Evolutionary conservation across 1,140 invertebrate species (phyloP).

Genomic region (Papilio polytes): DNA sequence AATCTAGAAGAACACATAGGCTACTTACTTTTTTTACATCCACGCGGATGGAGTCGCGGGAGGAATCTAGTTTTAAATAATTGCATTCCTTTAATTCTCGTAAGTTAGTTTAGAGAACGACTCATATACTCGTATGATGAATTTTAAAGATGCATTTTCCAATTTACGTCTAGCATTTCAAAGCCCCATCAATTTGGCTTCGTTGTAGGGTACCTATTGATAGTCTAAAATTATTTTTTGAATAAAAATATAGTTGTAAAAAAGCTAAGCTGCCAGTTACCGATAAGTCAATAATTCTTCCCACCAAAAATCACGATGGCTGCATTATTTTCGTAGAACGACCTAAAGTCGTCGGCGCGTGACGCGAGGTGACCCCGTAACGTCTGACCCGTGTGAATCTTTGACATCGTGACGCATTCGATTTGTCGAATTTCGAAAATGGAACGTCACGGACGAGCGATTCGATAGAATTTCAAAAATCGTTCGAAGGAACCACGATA

Average conservation of each 20-base stretch:
- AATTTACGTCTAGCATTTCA: too few relatives aligned
- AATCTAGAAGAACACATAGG: too few relatives aligned
- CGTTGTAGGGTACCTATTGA: too few relatives aligned
- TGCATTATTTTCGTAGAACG: conserved; percentile 41
- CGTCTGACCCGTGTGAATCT: conserved; percentile 47
- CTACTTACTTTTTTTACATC: too few relatives aligned
- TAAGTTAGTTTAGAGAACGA: too few relatives aligned
- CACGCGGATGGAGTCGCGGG: too few relatives aligned
- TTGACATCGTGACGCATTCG: conserved; percentile 45
- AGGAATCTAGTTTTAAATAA: background rate
- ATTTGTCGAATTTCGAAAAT: conserved; percentile 38
- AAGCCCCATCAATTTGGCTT: too few relatives aligned
- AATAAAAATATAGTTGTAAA: too few relatives aligned
- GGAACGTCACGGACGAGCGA: conserved; percentile 22
- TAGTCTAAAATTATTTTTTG: too few relatives aligned
- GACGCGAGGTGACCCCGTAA: conserved; percentile 48
- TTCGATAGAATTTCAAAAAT: conserved; percentile 24
- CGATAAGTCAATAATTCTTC: background rate
- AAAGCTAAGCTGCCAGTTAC: background rate
- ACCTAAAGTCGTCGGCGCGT: conserved; percentile 37
- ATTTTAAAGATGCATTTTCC: too few relatives aligned
- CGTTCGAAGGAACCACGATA: background rate
- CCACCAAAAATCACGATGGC: conserved; percentile 8
- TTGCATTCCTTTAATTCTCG: too few relatives aligned
- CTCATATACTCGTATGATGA: too few relatives aligned